Conservation (phyloP, 2,888 invertebrate species). For the Phania funesta region DNA sequence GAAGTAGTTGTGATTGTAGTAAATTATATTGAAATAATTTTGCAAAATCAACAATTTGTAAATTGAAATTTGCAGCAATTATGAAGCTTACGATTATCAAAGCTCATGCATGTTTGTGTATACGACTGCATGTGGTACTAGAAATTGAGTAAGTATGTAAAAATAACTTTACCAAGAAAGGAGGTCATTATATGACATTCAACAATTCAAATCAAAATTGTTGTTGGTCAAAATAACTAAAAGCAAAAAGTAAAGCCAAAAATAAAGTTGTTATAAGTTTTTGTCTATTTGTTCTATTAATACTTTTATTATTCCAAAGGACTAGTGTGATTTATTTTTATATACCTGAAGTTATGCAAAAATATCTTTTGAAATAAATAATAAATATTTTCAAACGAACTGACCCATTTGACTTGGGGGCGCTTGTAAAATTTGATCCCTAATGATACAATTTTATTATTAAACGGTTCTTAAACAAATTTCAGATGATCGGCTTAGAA, state of each 20-base stretch:
- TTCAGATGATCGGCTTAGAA: too few species aligned
- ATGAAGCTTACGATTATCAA: slow-evolving; percentile 39
- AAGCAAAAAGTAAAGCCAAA: slow-evolving; percentile 33
- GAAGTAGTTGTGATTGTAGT: slow-evolving; percentile 8
- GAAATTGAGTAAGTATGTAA: neutral
- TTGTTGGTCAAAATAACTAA: slow-evolving; percentile 50
- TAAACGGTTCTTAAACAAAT: too few species aligned
- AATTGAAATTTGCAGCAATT: slow-evolving; percentile 55
- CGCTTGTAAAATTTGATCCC: too few species aligned
- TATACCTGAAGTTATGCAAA: too few species aligned
- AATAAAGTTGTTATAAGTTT: slow-evolving; percentile 10
- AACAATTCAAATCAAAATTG: slow-evolving; percentile 5
- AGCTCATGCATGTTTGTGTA: neutral
- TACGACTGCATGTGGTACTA: neutral
- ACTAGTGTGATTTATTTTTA: too few species aligned
- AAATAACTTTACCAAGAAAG: slow-evolving; percentile 2
- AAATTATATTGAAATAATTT: slow-evolving; percentile 58
- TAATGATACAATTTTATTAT: too few species aligned
- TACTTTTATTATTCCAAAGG: too few species aligned
- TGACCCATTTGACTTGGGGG: too few species aligned
- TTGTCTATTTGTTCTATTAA: neutral
- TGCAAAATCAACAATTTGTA: slow-evolving; percentile 58
- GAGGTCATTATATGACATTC: slow-evolving; percentile 29
- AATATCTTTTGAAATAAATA: too few species aligned
- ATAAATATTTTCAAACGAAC: too few species aligned